Conservation (phyloP, 2,113 vertebrate genomes). For the Lepus americanus region DNA sequence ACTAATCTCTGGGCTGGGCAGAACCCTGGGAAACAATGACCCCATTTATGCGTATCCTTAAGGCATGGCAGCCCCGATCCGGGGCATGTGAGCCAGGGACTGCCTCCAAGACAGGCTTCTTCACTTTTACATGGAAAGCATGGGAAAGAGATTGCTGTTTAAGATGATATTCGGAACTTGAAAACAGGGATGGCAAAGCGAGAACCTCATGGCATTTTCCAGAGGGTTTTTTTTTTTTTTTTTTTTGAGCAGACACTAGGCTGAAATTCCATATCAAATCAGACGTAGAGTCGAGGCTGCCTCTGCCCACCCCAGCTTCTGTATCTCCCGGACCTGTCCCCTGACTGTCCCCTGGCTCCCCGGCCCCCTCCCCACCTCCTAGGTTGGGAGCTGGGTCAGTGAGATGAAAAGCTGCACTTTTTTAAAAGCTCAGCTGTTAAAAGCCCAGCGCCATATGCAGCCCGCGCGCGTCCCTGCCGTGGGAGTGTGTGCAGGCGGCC, state of each 20-base stretch:
- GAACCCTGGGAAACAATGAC: constrained; percentile 70
- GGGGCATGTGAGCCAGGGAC: not conserved
- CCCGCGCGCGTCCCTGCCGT: constrained; percentile 85
- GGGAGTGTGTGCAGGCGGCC: constrained; percentile 87
- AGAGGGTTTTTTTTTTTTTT: constrained; percentile 61
- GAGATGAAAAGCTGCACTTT: constrained; percentile 87
- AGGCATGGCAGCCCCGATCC: not conserved
- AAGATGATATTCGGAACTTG: constrained; percentile 9
- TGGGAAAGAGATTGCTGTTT: not conserved
- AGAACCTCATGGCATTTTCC: constrained; percentile 70
- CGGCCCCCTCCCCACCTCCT: constrained; percentile 70
- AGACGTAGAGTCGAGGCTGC: constrained; percentile 31
- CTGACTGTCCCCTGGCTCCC: not conserved
- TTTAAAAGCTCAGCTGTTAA: constrained; percentile 89
- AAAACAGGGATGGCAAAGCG: constrained; percentile 60
- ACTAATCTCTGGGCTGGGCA: constrained; percentile 55
- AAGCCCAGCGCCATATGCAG: constrained; percentile 89
- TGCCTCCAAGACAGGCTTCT: not conserved
- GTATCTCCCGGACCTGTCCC: not conserved
- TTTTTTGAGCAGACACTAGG: constrained; percentile 36
- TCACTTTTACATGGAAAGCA: not conserved
- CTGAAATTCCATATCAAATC: constrained; percentile 80
- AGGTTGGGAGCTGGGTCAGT: constrained; percentile 85
- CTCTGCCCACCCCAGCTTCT: not conserved
- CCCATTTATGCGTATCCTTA: constrained; percentile 64